Evolutionary conservation across 2,797 vertebrate species (phyloP).

Genomic region (Catamblyrhynchus diadema): DNA sequence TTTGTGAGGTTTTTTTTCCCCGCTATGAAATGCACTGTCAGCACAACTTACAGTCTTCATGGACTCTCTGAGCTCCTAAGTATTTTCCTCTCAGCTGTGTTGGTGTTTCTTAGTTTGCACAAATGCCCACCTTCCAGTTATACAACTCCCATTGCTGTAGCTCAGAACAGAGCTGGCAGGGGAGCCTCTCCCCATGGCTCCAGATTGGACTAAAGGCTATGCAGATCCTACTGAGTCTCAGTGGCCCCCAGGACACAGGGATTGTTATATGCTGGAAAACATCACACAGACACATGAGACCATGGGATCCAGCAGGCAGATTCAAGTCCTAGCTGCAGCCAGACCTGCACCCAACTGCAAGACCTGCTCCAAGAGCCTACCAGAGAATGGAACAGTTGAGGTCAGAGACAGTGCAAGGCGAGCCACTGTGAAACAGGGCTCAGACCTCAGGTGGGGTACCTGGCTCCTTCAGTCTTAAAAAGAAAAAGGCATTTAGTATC

Average conservation of each 20-base stretch:
- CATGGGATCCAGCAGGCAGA: neutral
- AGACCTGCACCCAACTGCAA: neutral
- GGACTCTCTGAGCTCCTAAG: neutral
- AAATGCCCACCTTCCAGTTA: neutral
- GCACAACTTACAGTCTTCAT: neutral
- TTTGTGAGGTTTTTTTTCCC: neutral
- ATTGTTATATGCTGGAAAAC: neutral
- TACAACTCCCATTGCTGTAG: neutral
- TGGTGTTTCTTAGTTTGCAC: neutral
- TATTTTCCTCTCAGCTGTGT: neutral
- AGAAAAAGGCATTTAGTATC: neutral
- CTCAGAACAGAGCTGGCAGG: neutral
- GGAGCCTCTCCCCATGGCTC: neutral
- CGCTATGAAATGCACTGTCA: neutral
- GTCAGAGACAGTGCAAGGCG: neutral
- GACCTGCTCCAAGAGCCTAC: neutral
- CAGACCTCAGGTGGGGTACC: accelerated
- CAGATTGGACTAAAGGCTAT: neutral
- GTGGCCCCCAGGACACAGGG: neutral
- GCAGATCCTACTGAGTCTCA: neutral
- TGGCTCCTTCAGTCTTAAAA: neutral
- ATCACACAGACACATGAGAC: accelerated
- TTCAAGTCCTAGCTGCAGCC: neutral
- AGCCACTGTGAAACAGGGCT: neutral
- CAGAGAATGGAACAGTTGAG: neutral